Base-by-base conservation (phyloP, 92 coral and sea anemone genomes). In the Palythoa heliodiscus region DNA sequence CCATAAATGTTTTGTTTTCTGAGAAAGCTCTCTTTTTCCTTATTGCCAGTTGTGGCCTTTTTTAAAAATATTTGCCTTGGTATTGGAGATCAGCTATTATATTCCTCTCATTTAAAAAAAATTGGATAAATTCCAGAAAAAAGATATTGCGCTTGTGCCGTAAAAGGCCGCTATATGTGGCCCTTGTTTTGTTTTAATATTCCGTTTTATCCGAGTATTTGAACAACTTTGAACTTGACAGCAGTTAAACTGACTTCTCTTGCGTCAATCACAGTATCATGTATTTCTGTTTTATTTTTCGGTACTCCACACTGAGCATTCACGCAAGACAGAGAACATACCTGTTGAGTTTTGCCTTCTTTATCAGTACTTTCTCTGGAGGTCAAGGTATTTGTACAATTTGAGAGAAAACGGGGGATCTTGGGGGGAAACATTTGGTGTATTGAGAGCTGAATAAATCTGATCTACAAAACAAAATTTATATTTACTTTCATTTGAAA, bases 181-280 rank as follows among this genome's bases (percentile, higher is more conserved):
- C 14, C 19, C 14, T 47, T 17, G 1, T 29, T 29, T 0, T 16
- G 55, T 43, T n/a, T 52, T 68, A 16, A 43, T 67, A 43, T 19
- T 40, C 50, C 73, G 55, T 8, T 40, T 60, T 64, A 14, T 10
- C 40, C 35, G 38, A n/a, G 48, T 80, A 66, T 80, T 80, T 80
- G 84, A 63, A 40, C 84, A 80, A 66, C 84, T 75, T 80, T 80
- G 84, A 80, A 80, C 84, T 80, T 67, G 55, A 11, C n/a, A 23
- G 15, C n/a, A 19, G n/a, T 37, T 60, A 71, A 13, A 19, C 38
- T 43, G 37, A 17, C 8, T n/a, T 39, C 7, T 58, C 9, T 75
- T 61, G 71, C 83, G 10, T 60, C 71, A 38, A 38, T 29, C 83
- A 60, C 5, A 20, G 72, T 16, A 13, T 17, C 29, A 0, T 4